A percentile compares a stretch with the other conserved stretches of the same genome.
phyloP scores from a whole-genome alignment of 2,888 invertebrate genomes.

The Pterostichus madidus region DNA sequence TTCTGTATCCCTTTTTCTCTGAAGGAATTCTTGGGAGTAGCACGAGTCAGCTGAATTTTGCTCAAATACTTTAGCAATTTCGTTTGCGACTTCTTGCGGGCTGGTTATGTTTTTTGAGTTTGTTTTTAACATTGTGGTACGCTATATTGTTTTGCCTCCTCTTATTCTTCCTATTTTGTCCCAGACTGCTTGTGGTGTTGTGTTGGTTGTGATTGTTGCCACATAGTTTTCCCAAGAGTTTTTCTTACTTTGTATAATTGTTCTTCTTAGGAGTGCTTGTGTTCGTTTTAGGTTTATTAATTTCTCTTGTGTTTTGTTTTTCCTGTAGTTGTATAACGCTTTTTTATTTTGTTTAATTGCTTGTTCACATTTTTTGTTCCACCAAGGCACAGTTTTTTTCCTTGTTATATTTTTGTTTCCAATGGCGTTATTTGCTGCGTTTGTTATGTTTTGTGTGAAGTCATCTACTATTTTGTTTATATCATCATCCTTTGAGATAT shows the following conservation, averaged over 20 bases:
- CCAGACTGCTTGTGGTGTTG: background rate
- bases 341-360: too few species aligned
- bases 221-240: slow-evolving; percentile 10
- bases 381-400: too few species aligned
- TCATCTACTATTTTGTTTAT: too few species aligned
- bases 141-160: slow-evolving; percentile 11
- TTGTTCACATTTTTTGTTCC: too few species aligned
- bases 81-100: slow-evolving; percentile 1
- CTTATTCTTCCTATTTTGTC: slow-evolving; percentile 19
- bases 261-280: slow-evolving; percentile 9
- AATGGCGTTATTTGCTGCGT: too few species aligned
- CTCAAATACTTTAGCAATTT: background rate
- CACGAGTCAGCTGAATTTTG: background rate
- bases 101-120: background rate
- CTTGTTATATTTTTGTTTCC: too few species aligned
- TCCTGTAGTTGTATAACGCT: too few species aligned
- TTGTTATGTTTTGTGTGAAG: too few species aligned
- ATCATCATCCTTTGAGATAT: too few species aligned
- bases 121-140: slow-evolving; percentile 5
- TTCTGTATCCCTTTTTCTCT: background rate
- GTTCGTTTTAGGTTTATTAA: too few species aligned
- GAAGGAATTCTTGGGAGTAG: background rate
- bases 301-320: too few species aligned
- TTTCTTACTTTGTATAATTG: slow-evolving; percentile 23
- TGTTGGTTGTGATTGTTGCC: background rate